phyloP scores from a whole-genome alignment of 2,888 invertebrate genomes.

The Incurvaria masculella region DNA sequence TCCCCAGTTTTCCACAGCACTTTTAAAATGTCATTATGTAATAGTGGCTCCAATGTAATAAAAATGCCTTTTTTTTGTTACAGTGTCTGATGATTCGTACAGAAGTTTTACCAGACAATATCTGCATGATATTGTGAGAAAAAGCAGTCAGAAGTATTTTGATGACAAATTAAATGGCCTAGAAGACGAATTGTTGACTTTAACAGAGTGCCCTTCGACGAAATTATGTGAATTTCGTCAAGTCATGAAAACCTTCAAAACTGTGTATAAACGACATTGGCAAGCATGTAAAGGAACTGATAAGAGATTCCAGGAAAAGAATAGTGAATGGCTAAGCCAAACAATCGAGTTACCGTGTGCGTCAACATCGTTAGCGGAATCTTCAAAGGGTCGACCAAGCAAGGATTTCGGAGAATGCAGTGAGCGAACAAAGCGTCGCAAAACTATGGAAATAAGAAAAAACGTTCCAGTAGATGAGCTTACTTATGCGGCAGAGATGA shows the following conservation, averaged over 20 bases:
- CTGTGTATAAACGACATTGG: conserved; percentile 3
- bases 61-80: too few species aligned
- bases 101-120: too few species aligned
- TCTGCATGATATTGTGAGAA: conserved; percentile 3
- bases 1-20: too few species aligned
- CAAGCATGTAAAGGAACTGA: conserved; percentile 1
- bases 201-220: conserved; percentile 1
- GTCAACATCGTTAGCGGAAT: too few species aligned
- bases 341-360: neutral
- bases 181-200: neutral
- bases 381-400: conserved; percentile 2
- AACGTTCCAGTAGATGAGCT: conserved; percentile 4
- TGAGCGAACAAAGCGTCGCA: conserved; percentile 7
- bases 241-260: conserved; percentile 3
- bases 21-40: too few species aligned
- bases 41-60: too few species aligned
- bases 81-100: too few species aligned
- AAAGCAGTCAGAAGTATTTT: conserved; percentile 1
- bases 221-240: neutral
- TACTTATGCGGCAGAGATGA: conserved; percentile 8
- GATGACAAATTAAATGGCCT: conserved; percentile 3
- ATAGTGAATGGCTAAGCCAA: conserved; percentile 6
- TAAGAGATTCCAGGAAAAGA: conserved; percentile 3
- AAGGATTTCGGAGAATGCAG: conserved; percentile 7
- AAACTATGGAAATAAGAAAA: conserved; percentile 9